Evolutionary conservation across 2,888 invertebrate species (phyloP).

Genomic region (Didymodactylos carnosus): DNA sequence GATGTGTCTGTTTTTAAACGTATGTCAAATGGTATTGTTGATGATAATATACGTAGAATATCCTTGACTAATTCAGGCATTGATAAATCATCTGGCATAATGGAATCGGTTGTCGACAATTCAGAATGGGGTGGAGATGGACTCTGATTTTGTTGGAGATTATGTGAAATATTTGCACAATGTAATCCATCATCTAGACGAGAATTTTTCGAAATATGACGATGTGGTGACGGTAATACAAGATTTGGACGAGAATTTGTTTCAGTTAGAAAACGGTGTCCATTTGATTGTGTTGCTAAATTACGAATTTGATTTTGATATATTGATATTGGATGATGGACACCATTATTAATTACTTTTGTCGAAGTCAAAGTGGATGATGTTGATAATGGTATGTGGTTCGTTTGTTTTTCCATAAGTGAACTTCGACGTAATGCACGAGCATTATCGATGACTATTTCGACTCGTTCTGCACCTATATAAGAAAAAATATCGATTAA

Average conservation of each 20-base stretch:
- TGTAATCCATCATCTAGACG: no score
- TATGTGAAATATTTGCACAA: no score
- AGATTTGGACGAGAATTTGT: neutral
- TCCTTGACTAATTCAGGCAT: constrained; percentile 58
- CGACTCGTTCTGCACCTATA: constrained; percentile 67
- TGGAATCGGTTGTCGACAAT: constrained; percentile 41
- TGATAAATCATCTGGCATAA: constrained; percentile 20
- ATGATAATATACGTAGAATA: constrained; percentile 39
- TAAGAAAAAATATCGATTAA: constrained; percentile 9
- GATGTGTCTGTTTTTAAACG: constrained; percentile 50
- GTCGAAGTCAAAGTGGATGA: constrained; percentile 7
- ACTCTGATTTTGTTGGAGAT: no score
- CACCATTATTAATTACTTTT: constrained; percentile 3
- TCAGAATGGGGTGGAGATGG: constrained; percentile 3
- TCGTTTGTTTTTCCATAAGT: neutral
- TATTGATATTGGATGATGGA: neutral
- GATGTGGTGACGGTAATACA: constrained; percentile 29
- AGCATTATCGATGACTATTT: constrained; percentile 76
- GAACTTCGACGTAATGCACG: constrained; percentile 35
- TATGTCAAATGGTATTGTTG: constrained; percentile 47
- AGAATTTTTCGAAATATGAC: no score
- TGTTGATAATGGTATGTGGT: constrained; percentile 3
- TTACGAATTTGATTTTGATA: no score
- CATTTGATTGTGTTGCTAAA: neutral
- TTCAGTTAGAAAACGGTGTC: neutral